These are phyloP conservation scores for Melanaphis sacchari DNA, from an alignment of 1,140 invertebrate genomes.

Conservation along the genomic window DNA sequence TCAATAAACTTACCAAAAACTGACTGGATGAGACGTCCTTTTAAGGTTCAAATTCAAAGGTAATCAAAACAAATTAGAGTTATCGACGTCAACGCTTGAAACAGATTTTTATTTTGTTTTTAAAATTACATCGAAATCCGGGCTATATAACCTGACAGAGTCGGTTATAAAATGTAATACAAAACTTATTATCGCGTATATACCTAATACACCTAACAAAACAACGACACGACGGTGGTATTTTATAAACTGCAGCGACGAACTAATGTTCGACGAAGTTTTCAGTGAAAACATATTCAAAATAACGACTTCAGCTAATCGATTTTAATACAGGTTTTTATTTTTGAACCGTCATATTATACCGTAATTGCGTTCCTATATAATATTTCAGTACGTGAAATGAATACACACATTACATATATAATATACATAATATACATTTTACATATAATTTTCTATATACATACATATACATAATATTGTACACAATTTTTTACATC, in stretches of 20 bases:
- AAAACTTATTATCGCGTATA: background rate
- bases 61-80: background rate
- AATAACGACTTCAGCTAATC: background rate
- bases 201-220: background rate
- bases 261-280: background rate
- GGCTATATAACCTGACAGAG: background rate
- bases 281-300: background rate
- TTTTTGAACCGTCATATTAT: constrained; percentile 14
- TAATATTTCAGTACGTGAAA: background rate
- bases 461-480: background rate
- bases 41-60: background rate
- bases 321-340: constrained; percentile 10
- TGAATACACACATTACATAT: background rate
- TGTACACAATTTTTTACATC: background rate
- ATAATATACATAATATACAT: too few relatives aligned
- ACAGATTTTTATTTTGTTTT: background rate
- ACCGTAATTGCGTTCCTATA: constrained; percentile 1
- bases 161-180: background rate
- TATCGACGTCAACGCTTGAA: background rate
- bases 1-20: background rate
- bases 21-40: background rate
- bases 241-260: background rate
- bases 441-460: too few relatives aligned
- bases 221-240: background rate
- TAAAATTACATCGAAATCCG: background rate